Base-by-base conservation (phyloP, 2,888 invertebrate genomes). In the Macrosoma leucophasiata region DNA sequence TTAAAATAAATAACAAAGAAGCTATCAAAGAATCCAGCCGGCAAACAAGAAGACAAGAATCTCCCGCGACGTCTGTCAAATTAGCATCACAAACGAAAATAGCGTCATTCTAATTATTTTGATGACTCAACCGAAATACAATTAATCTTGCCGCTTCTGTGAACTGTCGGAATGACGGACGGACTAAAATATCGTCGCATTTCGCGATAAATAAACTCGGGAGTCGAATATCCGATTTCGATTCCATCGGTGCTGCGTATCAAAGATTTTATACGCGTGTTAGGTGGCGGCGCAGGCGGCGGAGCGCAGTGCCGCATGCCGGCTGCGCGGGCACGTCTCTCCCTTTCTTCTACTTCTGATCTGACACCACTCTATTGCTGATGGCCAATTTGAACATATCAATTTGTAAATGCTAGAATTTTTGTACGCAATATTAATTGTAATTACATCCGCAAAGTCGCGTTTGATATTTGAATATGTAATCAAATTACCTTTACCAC, bases 101-200 rank as follows among this genome's bases (percentile, higher is more conserved):
- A 84, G 81, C 82, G 76, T 78, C 76, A 82, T 84, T 82, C 82
- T 82, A 82, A 84, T 84, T 84, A 84, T 84, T 82, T 82, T 82
- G 84, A 82, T 84, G 82, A 82, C 76, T 84, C 84, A 82, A 81
- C 73, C 68, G 79, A 77, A 81, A 82, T 81, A 84, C 84, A 84
- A 84, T 84, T 81, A 84, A 84, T 84, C 82, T 84, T 77, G 73
- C 72, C 65, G 72, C 66, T 82, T 81, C 82, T 77, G 76, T 81
- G 82, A 84, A 82, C 82, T 84, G 82, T 84, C 81, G 60, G 60
- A 75, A 61, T 79, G 82, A 81, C 71, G 76, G 78, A 79, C 79
- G 81, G 77, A 73, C 81, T 69, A 72, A 79, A 82, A 81, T 81
- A 81, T 75, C 73, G 77, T 79, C 81, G 78, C 70, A 71, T 82